Evolutionary conservation across 30 jellyfish, hydroid and myxozoan genomes (phyloP).

Genomic region (Calvadosia cruxmelitensis): DNA sequence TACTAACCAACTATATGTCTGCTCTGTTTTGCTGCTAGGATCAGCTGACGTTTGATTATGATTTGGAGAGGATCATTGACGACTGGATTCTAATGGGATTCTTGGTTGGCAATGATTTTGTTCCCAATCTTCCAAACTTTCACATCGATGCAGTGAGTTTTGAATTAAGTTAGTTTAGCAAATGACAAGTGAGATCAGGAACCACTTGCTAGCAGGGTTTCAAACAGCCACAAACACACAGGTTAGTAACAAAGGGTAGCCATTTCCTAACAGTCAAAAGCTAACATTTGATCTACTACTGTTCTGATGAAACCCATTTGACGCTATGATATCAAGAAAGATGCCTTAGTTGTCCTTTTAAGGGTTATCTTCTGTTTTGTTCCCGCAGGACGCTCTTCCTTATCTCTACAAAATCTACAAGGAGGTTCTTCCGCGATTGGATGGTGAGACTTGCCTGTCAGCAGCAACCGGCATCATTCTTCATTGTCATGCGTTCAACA

Average conservation of each 20-base stretch:
- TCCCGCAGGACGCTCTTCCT: constrained; percentile 73
- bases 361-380: not conserved
- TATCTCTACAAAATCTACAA: constrained; percentile 48
- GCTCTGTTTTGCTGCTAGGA: constrained; percentile 18
- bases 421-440: constrained; percentile 62
- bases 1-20: no score
- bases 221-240: not conserved
- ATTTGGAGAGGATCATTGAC: constrained; percentile 75
- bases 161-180: no score
- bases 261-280: not conserved
- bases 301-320: not conserved
- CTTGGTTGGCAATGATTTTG: constrained; percentile 91
- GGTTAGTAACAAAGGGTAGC: no score
- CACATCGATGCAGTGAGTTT: constrained; percentile 74
- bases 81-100: constrained; percentile 96
- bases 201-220: not conserved
- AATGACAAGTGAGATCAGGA: no score
- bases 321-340: not conserved
- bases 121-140: constrained; percentile 87
- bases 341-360: no score
- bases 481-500: no score
- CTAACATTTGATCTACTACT: not conserved
- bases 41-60: constrained; percentile 52
- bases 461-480: no score
- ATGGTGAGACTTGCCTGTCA: no score